Evolutionary conservation across 2,797 vertebrate species (phyloP), one percentile per base, ranked within the genome.

Genomic region (Xiphophorus birchmanni): DNA sequence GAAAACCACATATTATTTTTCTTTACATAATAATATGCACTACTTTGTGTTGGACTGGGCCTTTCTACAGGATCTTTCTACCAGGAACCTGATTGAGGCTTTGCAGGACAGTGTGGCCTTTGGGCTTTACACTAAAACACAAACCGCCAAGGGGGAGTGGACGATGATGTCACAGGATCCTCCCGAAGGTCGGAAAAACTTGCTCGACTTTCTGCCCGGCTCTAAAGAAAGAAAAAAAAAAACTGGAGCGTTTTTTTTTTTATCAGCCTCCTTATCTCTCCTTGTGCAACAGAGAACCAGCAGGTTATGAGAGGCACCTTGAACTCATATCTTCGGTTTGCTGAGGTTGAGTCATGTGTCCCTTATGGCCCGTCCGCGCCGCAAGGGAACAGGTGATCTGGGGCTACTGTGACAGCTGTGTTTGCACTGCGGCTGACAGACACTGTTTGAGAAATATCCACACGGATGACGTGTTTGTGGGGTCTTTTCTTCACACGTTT

Each of bases 281-380:
- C 5, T 94, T 95, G 90, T 84, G 90, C 92, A 92, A 94, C 87
- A 77, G 80, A 72, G 63, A 83, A 45, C 69, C 42, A 73, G 76
- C 84, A 65, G 89, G 84, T 90, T 90, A 86, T 79, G 82, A 76
- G 86, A 76, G 88, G 90, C 88, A 95, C 95, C 90, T 95, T 95
- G 94, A 93, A 93, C 95, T 89, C 73, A 4, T 77, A 81, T 86
- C 91, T 88, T 73, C 1, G 83, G 90, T 92, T 72, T 88, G 90
- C 78, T 73, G 84, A 80, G 84, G 84, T 94, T 94, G 92, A 86
- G 60, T 95, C 93, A 95, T 67, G 79, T 77, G 83, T 89, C 87
- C 88, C 82, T 72, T 78, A 84, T 82, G 88, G 80, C 77, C 79
- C 4, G 84, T 77, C 84, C 83, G 81, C 47, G 77, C 79, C 73